Percentiles rank a stretch among this genome's conserved stretches.
Evolutionary conservation across 2,113 vertebrate species (phyloP).

Genomic region (Periophthalmodon schlosseri): DNA sequence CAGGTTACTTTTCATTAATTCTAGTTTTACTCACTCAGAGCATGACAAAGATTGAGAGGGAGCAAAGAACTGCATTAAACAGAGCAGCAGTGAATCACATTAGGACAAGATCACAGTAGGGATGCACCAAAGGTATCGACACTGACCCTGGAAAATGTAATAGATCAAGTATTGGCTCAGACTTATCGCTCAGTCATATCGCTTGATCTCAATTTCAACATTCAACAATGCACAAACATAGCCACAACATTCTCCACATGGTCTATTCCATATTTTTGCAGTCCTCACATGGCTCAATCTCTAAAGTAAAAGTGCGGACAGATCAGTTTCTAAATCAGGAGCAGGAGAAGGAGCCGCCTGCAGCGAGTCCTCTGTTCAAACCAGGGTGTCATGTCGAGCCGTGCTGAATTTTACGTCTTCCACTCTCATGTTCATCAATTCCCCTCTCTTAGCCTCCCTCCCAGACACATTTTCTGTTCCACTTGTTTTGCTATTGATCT

Average conservation of each 20-base stretch:
- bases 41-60: no score
- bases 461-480: conserved; percentile 17
- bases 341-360: conserved; percentile 20
- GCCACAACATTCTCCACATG: not conserved
- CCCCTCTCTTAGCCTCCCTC: not conserved
- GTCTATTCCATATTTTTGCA: not conserved
- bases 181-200: no score
- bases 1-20: no score
- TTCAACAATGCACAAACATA: not conserved
- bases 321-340: conserved; percentile 32
- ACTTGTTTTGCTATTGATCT: conserved; percentile 37
- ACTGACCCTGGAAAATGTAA: no score
- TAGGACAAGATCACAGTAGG: no score
- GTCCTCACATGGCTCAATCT: not conserved
- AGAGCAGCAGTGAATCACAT: no score
- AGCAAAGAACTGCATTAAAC: no score
- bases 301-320: not conserved
- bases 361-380: conserved; percentile 32
- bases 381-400: conserved; percentile 41
- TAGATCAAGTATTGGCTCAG: no score
- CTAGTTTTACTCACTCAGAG: no score
- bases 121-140: no score
- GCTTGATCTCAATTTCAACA: not conserved
- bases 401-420: conserved; percentile 19
- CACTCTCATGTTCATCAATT: conserved; percentile 5